Percentiles rank a stretch among this genome's conserved stretches.
Evolutionary conservation across 2,797 vertebrate genomes (phyloP).

Genomic region (Cercopithecus hamlyni): DNA sequence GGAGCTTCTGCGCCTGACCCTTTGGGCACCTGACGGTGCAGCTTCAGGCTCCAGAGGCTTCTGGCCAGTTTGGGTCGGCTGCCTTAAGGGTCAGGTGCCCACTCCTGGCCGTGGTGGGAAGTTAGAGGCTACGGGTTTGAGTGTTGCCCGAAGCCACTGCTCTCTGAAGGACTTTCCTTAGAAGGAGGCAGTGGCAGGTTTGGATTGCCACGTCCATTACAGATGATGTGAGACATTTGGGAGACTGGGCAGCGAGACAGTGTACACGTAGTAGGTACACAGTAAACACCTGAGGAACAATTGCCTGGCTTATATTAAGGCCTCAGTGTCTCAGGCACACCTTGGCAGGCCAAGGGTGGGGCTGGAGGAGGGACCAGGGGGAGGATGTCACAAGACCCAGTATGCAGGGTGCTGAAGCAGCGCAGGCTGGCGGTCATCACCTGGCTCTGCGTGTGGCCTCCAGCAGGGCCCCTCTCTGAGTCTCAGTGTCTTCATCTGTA

Average conservation of each 20-base stretch:
- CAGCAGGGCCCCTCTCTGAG: not conserved
- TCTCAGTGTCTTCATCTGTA: not conserved
- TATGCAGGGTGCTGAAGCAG: not conserved
- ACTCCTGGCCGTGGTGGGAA: accelerated
- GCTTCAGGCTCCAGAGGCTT: not conserved
- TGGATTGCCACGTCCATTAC: too few relatives aligned
- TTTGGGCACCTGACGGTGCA: too few relatives aligned
- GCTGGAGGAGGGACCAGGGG: not conserved
- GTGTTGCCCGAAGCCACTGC: not conserved
- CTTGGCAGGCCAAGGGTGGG: not conserved
- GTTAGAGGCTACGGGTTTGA: not conserved
- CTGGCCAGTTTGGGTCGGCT: not conserved
- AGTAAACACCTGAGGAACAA: not conserved
- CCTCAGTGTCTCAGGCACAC: not conserved
- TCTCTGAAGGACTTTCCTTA: not conserved
- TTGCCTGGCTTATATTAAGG: not conserved
- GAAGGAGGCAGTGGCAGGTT: not conserved
- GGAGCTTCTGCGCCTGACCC: not conserved
- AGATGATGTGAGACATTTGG: not conserved
- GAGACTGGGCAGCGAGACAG: not conserved
- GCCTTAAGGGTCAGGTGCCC: not conserved
- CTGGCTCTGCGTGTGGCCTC: not conserved
- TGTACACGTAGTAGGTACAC: not conserved
- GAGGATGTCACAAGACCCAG: accelerated
- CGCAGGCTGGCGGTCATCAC: not conserved